Base-by-base conservation (phyloP, 2,888 invertebrate species). In the Heteromyza rotundicornis region DNA sequence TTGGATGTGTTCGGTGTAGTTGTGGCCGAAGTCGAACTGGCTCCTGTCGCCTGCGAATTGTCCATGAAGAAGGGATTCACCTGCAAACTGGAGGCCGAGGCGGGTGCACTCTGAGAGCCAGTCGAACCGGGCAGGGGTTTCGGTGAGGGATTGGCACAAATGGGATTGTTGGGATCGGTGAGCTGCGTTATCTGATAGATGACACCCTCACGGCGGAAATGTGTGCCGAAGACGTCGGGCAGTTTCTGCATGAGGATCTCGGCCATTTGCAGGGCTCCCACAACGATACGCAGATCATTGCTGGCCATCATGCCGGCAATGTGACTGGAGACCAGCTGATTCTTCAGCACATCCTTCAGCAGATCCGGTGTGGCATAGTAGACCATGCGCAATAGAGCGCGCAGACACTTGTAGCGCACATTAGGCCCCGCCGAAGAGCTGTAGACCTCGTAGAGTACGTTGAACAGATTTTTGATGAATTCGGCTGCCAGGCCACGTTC, bases 291-390 rank as follows among this genome's bases (percentile, higher is more conserved):
- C 66, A 98, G 87, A 85, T 98, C 98, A 80, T 92, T 94, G 2
- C 97, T 97, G 1, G 97, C 96, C 89, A 98, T 90, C 97, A 98
- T 98, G 62, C 96, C 96, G 27, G 98, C 98, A 79, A 98, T 95
- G 84, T 98, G 97, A 73, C 97, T 97, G 64, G 95, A 95, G 60
- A 96, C 95, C 68, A 94, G 89, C 84, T 88, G 88, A 79, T 86
- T 87, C 78, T 88, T 88, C 54, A 88, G 84, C 67, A 90, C 89
- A 70, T 89, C 91, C 74, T 92, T 89, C 55, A 98, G 86, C 68
- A 98, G 87, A 72, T 94, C 90, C 1, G 95, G 90, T 68, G 91
- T 91, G 10, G 96, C 95, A 82, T 96, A 98, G 85, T 94, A 97
- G 2, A 98, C 94, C 92, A 98, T 98, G 65, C 98, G 89, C 59